Evolutionary conservation across 2,888 invertebrate genomes (phyloP).

Genomic region (Syrphus vitripennis): DNA sequence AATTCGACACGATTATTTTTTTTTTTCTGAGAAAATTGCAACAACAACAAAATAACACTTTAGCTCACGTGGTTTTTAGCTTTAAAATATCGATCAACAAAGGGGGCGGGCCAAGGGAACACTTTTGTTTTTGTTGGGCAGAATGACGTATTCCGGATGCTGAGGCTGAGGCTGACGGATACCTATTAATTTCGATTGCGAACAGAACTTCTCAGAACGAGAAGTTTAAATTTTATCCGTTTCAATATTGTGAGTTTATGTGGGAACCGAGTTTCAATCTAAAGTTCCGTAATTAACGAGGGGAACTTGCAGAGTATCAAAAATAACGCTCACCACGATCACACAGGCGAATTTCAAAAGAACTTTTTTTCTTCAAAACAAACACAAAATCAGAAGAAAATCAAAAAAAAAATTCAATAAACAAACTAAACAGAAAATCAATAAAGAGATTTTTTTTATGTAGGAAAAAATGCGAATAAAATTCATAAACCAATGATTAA

Average conservation of each 20-base stretch:
- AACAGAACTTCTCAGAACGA: not conserved
- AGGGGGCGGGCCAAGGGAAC: not conserved
- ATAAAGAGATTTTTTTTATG: not conserved
- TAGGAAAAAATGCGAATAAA: slow-evolving; percentile 15
- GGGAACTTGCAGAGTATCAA: not conserved
- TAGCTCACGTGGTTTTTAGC: slow-evolving; percentile 54
- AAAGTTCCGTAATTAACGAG: not conserved
- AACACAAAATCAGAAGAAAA: not conserved
- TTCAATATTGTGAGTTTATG: not conserved
- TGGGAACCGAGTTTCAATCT: not conserved
- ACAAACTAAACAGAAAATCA: slow-evolving; percentile 57
- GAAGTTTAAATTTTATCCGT: not conserved
- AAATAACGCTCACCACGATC: not conserved
- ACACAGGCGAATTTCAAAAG: not conserved
- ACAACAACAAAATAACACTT: not conserved
- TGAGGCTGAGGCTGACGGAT: slow-evolving; percentile 1
- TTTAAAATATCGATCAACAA: not conserved
- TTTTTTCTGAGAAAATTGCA: not conserved
- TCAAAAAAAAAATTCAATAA: not conserved
- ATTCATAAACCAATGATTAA: slow-evolving; percentile 7
- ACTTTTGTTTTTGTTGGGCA: slow-evolving; percentile 1
- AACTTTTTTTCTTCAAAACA: not conserved
- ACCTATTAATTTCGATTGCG: not conserved
- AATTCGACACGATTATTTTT: not conserved
- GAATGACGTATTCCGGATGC: slow-evolving; percentile 32